A percentile compares a stretch with the other conserved stretches of the same genome.
Conservation (phyloP, 2,888 invertebrate species). For the Polietes domitor region DNA sequence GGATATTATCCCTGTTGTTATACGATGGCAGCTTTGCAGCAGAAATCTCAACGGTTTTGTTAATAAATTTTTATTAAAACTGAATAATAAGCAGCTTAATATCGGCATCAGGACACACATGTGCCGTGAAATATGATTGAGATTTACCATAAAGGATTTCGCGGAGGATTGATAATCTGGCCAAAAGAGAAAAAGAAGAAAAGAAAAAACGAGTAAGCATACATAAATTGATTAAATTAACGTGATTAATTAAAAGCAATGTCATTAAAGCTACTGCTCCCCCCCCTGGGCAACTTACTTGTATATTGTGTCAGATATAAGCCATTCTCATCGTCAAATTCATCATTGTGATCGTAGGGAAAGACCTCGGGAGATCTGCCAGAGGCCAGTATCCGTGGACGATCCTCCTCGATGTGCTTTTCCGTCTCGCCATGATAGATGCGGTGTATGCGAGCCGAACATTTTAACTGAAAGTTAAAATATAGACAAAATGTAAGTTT, state of each 20-base stretch:
- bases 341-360: constrained; percentile 78
- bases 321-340: constrained; percentile 77
- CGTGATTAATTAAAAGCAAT: constrained; percentile 7
- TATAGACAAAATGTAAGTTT: background rate
- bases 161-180: constrained; percentile 62
- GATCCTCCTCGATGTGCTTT: constrained; percentile 80
- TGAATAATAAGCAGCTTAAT: constrained; percentile 62
- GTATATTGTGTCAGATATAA: constrained; percentile 77
- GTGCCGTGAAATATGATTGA: constrained; percentile 54
- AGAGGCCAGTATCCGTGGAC: constrained; percentile 80
- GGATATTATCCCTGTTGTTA: constrained; percentile 29
- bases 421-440: constrained; percentile 80
- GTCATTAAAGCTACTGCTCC: background rate
- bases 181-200: constrained; percentile 9
- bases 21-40: constrained; percentile 2
- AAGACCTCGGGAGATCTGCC: constrained; percentile 80
- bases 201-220: constrained; percentile 27
- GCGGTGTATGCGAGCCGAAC: constrained; percentile 79
- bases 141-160: constrained; percentile 56
- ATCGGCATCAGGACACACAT: constrained; percentile 52
- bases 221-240: constrained; percentile 20
- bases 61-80: constrained; percentile 54
- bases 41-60: constrained; percentile 48
- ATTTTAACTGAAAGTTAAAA: constrained; percentile 74
- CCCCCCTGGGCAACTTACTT: constrained; percentile 73